Conservation (phyloP, 2,797 vertebrate genomes). For the Dicrostonyx torquatus region DNA sequence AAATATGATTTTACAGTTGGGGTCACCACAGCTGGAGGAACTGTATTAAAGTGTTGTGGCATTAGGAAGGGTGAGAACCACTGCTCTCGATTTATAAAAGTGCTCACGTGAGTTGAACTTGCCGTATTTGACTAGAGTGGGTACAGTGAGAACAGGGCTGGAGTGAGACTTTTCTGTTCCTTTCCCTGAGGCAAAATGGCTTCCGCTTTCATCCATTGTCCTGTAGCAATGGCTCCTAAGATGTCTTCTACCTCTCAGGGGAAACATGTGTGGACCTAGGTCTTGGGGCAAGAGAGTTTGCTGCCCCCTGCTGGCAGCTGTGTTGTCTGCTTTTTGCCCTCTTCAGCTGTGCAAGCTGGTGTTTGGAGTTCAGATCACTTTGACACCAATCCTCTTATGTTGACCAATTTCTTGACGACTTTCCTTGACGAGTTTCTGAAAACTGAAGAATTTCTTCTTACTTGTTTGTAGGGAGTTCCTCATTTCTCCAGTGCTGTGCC, state of each 20-base stretch:
- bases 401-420: not conserved
- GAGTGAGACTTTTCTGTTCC: not conserved
- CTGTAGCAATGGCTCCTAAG: not conserved
- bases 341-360: not conserved
- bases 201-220: not conserved
- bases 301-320: not conserved
- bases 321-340: not conserved
- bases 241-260: not conserved
- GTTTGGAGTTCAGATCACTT: not conserved
- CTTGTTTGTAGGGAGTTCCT: not conserved
- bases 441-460: not conserved
- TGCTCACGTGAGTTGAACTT: not conserved
- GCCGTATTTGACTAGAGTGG: not conserved
- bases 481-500: not conserved
- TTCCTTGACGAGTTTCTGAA: not conserved
- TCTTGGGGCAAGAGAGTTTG: not conserved
- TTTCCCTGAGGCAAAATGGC: not conserved
- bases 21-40: not conserved
- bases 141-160: not conserved
- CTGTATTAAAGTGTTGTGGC: not conserved
- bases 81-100: not conserved
- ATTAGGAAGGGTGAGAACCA: not conserved
- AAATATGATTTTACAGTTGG: not conserved
- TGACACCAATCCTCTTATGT: not conserved
- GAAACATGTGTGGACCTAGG: accelerated